Evolutionary conservation across 2,113 vertebrate species (phyloP), one percentile per base, ranked within the genome.

Genomic region (Eonycteris spelaea): DNA sequence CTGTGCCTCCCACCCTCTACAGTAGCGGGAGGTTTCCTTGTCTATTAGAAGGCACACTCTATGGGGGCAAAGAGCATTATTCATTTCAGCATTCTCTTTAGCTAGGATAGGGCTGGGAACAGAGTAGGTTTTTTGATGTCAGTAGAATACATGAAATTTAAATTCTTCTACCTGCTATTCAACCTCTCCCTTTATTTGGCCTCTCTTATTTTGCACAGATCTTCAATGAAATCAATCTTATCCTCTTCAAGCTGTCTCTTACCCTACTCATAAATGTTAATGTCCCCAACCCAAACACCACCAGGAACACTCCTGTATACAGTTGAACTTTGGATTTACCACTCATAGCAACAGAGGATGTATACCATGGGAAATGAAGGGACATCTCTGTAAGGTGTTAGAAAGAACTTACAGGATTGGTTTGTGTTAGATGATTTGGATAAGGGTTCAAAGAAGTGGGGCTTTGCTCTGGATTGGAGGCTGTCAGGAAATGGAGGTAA

Each of bases 401-500:
- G 59, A 45, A 71, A 84, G 70, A 19, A 70, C 24, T 79, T 73
- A 21, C 4, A 94, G 79, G 61, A 53, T 75, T 87, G 38, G 28
- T 22, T 51, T 84, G 26, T 43, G 13, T 91, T 74, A 24, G 16
- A 59, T 88, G 79, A 45, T 63, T 35, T 95, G 16, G 26, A 14
- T 75, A 78, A 74, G 28, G 45, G 11, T 67, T 95, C 61, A 86
- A 61, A 45, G 59, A 40, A 53, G 45, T 70, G 74, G n/a, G 14
- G 14, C 35, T 93, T 86, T 95, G 70, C 57, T 91, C 40, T 96
- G 80, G 19, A 85, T 68, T 79, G 70, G 22, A 95, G 40, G 26
- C 19, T 70, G 40, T 80, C 55, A 67, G 40, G 12, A 96, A 78
- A 48, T 43, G 40, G 61, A n/a, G 12, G 2, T 68, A 26, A 73